Percentiles rank a stretch among this genome's conserved stretches.
phyloP scores from a whole-genome alignment of 2,888 invertebrate genomes.

The Hemistola chrysoprasaria region DNA sequence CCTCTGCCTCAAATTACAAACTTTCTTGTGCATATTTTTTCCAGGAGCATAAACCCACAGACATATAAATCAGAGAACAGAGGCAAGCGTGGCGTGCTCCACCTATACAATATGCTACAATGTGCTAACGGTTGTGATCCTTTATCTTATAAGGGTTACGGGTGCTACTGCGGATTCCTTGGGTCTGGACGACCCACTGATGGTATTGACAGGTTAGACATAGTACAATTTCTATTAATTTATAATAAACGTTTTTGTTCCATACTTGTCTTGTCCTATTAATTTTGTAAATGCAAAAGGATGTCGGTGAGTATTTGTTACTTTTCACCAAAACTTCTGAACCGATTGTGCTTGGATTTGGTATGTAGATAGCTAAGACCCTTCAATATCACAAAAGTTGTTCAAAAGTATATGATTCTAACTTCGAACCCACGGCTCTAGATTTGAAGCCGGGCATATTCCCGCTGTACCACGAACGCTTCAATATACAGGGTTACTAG shows the following conservation, averaged over 20 bases:
- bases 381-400: too few relatives aligned
- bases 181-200: slow-evolving; percentile 91
- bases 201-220: slow-evolving; percentile 88
- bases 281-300: too few relatives aligned
- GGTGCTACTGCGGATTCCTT: slow-evolving; percentile 94
- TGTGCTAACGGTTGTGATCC: slow-evolving; percentile 94
- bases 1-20: slow-evolving; percentile 2
- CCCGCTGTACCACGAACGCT: too few relatives aligned
- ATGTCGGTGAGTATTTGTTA: too few relatives aligned
- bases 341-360: too few relatives aligned
- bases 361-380: too few relatives aligned
- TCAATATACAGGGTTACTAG: too few relatives aligned
- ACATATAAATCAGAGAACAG: slow-evolving; percentile 62
- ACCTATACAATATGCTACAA: slow-evolving; percentile 92
- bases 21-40: slow-evolving; percentile 14
- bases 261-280: too few relatives aligned
- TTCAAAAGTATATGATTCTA: too few relatives aligned
- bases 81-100: slow-evolving; percentile 87
- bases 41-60: slow-evolving; percentile 56
- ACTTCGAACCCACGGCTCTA: too few relatives aligned
- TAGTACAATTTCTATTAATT: not conserved
- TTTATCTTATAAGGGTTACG: slow-evolving; percentile 91
- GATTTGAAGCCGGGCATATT: too few relatives aligned
- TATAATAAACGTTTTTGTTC: not conserved
- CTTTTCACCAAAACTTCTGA: too few relatives aligned